A percentile compares a stretch with the other conserved stretches of the same genome.
phyloP scores from a whole-genome alignment of 2,113 vertebrate genomes.

The Aldabrachelys gigantea region DNA sequence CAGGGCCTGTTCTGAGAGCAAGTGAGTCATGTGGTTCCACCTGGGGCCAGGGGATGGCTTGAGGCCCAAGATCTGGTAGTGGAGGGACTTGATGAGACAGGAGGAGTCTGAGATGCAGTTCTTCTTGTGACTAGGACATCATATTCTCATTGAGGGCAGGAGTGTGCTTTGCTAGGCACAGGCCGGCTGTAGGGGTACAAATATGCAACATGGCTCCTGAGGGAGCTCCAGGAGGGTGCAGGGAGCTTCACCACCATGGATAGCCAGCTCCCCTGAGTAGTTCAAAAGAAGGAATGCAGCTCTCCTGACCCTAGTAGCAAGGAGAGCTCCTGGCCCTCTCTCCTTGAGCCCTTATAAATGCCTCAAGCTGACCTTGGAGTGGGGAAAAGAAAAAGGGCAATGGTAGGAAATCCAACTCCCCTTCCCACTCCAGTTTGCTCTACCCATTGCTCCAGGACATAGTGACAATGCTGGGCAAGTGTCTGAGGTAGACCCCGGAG shows the following conservation, averaged over 20 bases:
- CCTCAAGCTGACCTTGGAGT: background rate
- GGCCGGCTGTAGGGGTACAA: background rate
- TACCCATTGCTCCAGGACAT: background rate
- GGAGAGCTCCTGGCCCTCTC: background rate
- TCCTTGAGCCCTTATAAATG: background rate
- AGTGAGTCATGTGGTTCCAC: background rate
- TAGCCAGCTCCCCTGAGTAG: background rate
- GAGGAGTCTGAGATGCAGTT: background rate
- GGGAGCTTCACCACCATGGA: background rate
- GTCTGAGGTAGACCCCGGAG: background rate
- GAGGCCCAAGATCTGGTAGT: background rate
- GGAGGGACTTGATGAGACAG: background rate
- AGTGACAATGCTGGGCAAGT: background rate
- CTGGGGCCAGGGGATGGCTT: background rate
- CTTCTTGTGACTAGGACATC: background rate
- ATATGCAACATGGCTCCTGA: background rate
- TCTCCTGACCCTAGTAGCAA: background rate
- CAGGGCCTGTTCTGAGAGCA: background rate
- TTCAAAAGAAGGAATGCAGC: background rate
- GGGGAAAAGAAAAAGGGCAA: background rate
- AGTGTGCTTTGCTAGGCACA: rapidly evolving
- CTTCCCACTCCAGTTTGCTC: background rate
- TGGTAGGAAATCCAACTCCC: background rate
- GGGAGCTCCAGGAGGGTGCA: background rate
- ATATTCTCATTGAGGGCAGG: background rate